These are phyloP conservation scores for Phortica magna DNA, from an alignment of 2,888 invertebrate genomes.

Conservation along the genomic window DNA sequence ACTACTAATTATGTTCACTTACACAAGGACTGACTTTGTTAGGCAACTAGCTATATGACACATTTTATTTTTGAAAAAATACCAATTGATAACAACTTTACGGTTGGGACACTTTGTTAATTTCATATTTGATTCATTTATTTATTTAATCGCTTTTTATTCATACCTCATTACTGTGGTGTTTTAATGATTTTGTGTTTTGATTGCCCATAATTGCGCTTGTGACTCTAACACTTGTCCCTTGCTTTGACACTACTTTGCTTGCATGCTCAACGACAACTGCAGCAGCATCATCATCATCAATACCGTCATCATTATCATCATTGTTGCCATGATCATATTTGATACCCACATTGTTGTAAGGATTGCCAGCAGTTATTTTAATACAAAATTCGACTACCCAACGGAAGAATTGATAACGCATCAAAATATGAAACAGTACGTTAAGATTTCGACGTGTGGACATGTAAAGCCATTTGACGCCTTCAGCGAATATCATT, in stretches of 20 bases:
- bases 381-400: slow-evolving; percentile 55
- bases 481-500: slow-evolving; percentile 40
- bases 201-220: slow-evolving; percentile 58
- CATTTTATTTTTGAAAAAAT: background rate
- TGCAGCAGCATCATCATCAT: slow-evolving; percentile 40
- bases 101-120: background rate
- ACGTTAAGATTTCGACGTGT: slow-evolving; percentile 45
- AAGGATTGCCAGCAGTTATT: slow-evolving; percentile 48
- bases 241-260: slow-evolving; percentile 30
- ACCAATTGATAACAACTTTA: slow-evolving; percentile 2
- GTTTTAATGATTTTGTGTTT: slow-evolving; percentile 58
- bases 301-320: slow-evolving; percentile 21
- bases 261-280: slow-evolving; percentile 17
- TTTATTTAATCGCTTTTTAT: background rate
- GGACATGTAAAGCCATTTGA: slow-evolving; percentile 55
- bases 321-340: background rate
- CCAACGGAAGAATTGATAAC: slow-evolving; percentile 67
- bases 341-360: background rate
- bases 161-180: slow-evolving; percentile 63
- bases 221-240: slow-evolving; percentile 46
- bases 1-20: background rate
- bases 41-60: background rate
- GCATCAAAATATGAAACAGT: slow-evolving; percentile 58
- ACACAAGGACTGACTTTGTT: background rate
- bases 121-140: background rate